phyloP scores from a whole-genome alignment of 2,113 vertebrate genomes.

The Tetrao urogallus region DNA sequence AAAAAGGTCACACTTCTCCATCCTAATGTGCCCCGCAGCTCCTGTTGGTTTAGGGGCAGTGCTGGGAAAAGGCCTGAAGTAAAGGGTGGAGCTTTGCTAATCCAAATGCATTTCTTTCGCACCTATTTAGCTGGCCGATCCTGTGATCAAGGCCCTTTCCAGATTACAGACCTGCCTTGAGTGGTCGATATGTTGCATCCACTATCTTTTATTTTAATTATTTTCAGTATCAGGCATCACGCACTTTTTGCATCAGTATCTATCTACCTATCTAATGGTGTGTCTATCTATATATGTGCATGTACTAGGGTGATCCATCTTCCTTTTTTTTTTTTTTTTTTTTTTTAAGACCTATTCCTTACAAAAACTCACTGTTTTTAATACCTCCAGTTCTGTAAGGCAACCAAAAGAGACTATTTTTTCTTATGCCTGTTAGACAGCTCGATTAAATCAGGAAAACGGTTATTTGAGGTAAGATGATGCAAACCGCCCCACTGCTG shows the following conservation, averaged over 20 bases:
- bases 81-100: constrained; percentile 26
- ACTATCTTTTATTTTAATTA: neutral
- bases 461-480: neutral
- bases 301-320: neutral
- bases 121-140: constrained; percentile 9
- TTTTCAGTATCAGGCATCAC: neutral
- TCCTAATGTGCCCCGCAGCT: neutral
- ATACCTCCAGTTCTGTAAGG: neutral
- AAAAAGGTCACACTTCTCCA: constrained; percentile 46
- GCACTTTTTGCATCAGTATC: neutral
- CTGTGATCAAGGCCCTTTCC: neutral
- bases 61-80: neutral
- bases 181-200: fast-evolving
- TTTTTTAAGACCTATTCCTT: neutral
- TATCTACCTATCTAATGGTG: neutral
- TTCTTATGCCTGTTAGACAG: neutral
- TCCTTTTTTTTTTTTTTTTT: neutral
- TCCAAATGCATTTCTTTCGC: constrained; percentile 21
- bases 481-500: neutral
- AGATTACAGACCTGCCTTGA: neutral
- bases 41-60: neutral
- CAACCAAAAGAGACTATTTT: neutral
- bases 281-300: neutral
- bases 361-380: neutral
- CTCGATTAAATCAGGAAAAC: constrained; percentile 2